Evolutionary conservation across 2,888 invertebrate genomes (phyloP).

Genomic region (Volucella bombylans): DNA sequence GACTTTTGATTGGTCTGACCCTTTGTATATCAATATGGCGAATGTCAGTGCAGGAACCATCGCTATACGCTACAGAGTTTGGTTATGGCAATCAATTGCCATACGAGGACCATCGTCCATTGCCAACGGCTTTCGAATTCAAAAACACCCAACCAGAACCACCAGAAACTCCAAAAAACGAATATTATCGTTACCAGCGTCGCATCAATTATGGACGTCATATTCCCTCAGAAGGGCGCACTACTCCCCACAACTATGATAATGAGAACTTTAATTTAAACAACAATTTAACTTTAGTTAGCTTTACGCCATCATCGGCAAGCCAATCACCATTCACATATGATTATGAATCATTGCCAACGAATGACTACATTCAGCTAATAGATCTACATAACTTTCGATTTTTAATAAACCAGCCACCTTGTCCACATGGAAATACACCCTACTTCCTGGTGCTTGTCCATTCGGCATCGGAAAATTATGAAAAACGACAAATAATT

Average conservation of each 20-base stretch:
- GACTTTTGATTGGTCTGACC: slow-evolving; percentile 80
- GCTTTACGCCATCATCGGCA: slow-evolving; percentile 42
- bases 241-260: slow-evolving; percentile 56
- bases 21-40: slow-evolving; percentile 82
- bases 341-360: slow-evolving; percentile 72
- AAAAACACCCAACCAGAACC: slow-evolving; percentile 51
- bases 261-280: slow-evolving; percentile 40
- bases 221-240: slow-evolving; percentile 34
- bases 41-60: slow-evolving; percentile 80
- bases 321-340: slow-evolving; percentile 22
- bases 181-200: slow-evolving; percentile 53
- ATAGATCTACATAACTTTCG: slow-evolving; percentile 86
- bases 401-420: slow-evolving; percentile 85
- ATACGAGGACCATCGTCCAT: slow-evolving; percentile 60
- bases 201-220: slow-evolving; percentile 61
- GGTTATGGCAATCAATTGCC: slow-evolving; percentile 70
- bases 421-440: slow-evolving; percentile 80
- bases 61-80: slow-evolving; percentile 76
- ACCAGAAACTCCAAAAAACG: slow-evolving; percentile 37
- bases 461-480: slow-evolving; percentile 87
- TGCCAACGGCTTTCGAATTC: slow-evolving; percentile 51
- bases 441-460: slow-evolving; percentile 86
- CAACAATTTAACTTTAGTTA: slow-evolving; percentile 64
- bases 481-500: slow-evolving; percentile 86
- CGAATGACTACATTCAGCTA: slow-evolving; percentile 81